A percentile compares a stretch with the other conserved stretches of the same genome.
phyloP scores from a whole-genome alignment of 2,888 invertebrate species.

The Archaeoteleia sp. region DNA sequence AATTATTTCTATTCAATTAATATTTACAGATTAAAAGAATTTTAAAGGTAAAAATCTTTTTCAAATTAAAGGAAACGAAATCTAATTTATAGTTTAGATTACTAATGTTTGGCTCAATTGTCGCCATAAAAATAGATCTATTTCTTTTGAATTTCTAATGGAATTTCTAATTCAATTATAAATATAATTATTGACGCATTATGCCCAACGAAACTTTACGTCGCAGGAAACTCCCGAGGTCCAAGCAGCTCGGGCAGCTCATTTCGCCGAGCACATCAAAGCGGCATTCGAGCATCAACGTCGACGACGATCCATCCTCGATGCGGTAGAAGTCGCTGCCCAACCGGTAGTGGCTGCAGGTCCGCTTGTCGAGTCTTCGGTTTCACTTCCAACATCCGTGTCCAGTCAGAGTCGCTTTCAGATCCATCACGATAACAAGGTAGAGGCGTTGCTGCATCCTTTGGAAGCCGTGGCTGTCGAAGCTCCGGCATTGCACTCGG shows the following conservation, averaged over 20 bases:
- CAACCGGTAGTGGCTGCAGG: constrained; percentile 10
- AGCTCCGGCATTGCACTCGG: not conserved
- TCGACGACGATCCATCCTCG: not conserved
- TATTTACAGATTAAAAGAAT: no score
- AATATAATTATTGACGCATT: no score
- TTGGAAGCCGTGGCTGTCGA: constrained; percentile 12
- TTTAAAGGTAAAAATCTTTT: no score
- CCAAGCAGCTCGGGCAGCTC: constrained; percentile 77
- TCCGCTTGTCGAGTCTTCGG: constrained; percentile 32
- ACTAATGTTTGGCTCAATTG: no score
- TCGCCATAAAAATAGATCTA: no score
- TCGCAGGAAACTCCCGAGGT: constrained; percentile 30
- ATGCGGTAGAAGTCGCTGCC: no score
- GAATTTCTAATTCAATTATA: no score
- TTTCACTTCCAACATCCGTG: constrained; percentile 49
- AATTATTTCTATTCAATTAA: no score
- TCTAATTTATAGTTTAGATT: no score
- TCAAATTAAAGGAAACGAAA: no score
- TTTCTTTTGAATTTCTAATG: no score
- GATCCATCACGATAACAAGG: constrained; percentile 45
- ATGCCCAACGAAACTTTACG: no score
- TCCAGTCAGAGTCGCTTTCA: constrained; percentile 59
- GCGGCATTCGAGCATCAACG: constrained; percentile 47
- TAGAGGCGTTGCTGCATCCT: constrained; percentile 19
- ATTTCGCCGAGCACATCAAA: constrained; percentile 76